Base-by-base conservation (phyloP, 2,113 vertebrate species). In the Orientallactaga bullata region DNA sequence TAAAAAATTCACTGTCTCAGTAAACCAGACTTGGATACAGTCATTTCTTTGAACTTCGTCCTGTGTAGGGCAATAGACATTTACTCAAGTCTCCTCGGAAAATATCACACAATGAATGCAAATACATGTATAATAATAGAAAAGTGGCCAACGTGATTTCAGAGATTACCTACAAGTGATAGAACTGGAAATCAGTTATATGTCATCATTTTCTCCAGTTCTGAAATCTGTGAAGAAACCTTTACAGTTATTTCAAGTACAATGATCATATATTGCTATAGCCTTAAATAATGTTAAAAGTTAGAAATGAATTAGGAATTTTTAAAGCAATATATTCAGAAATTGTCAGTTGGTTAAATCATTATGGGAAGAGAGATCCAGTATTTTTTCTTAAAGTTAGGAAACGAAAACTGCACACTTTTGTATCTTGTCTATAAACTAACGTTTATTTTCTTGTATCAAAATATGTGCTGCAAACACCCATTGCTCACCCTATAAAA, bases 111-210 rank as follows among this genome's bases (percentile, higher is more conserved):
- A 55, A 6, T n/a, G 18, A 32, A n/a, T 1, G 68, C 28, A 9
- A 65, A 0, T 30, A 84, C 92, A 93, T 55, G 63, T 82, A 71
- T 1, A 47, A 16, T 80, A 61, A 37, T 16, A 55, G 6, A 51
- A 2, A 80, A 51, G 5, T 66, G 0, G 2, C 16, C 7, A 32
- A 16, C 39, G 69, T 65, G 12, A 89, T 6, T 92, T 39, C 39
- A n/a, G 2, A 68, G 4, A 69, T 63, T 83, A 2, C 12, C 30
- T 92, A 47, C 7, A 80, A 26, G 4, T 84, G 39, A 47, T 18
- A 94, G 42, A 66, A 76, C 73, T 82, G 92, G 10, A 86, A 16
- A 0, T 65, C 7, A 93, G 7, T 82, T 95, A 69, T 42, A 58
- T 66, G 90, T 68, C 51, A 61, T 28, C 42, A 61, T 73, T 92